phyloP scores from a whole-genome alignment of 2,888 invertebrate species.

The Apamea anceps region DNA sequence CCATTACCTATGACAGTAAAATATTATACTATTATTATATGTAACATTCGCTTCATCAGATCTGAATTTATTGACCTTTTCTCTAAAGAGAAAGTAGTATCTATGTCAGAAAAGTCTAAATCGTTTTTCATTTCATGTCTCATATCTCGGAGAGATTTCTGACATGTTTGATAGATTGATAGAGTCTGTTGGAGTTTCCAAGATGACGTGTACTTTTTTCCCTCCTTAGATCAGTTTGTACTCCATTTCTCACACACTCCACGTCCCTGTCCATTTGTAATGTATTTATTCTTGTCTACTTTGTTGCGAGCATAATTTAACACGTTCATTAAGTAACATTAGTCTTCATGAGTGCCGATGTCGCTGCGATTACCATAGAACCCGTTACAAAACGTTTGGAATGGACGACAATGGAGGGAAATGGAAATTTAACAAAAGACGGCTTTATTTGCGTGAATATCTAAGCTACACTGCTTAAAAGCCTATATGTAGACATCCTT shows the following conservation, averaged over 20 bases:
- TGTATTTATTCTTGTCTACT: conserved; percentile 61
- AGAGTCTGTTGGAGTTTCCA: not conserved
- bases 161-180: no score
- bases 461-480: conserved; percentile 1
- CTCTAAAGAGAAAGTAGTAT: no score
- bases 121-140: no score
- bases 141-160: no score
- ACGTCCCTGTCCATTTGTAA: conserved; percentile 46
- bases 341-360: conserved; percentile 59
- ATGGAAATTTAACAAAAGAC: conserved; percentile 31
- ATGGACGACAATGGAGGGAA: conserved; percentile 43
- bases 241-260: conserved; percentile 24
- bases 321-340: conserved; percentile 66
- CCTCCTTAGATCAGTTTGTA: not conserved
- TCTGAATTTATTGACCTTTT: no score
- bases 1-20: no score
- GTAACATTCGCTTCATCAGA: no score
- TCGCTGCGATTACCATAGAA: conserved; percentile 45
- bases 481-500: not conserved
- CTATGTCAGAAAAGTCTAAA: no score
- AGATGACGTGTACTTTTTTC: not conserved
- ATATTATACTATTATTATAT: no score
- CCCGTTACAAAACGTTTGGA: conserved; percentile 56
- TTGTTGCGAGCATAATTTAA: conserved; percentile 68
- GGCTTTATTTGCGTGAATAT: conserved; percentile 23